These are phyloP conservation scores for Gymnopithys bicolor DNA, from an alignment of 2,797 vertebrate genomes.

Conservation along the genomic window DNA sequence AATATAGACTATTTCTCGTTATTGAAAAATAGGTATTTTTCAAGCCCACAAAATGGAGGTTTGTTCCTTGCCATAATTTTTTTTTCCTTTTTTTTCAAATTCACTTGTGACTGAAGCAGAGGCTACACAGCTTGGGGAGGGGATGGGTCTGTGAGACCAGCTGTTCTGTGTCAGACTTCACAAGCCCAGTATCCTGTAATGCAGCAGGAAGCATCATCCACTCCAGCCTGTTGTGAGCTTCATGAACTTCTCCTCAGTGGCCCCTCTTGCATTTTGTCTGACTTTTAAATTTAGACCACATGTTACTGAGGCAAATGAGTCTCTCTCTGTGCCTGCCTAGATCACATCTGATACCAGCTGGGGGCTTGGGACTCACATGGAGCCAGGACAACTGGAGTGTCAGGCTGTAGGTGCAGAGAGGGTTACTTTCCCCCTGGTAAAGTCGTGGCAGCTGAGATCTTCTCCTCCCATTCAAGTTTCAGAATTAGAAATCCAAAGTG, in stretches of 20 bases:
- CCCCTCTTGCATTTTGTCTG: neutral
- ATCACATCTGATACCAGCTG: neutral
- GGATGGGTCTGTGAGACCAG: neutral
- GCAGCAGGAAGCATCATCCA: neutral
- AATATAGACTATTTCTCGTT: neutral
- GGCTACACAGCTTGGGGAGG: neutral
- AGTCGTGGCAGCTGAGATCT: neutral
- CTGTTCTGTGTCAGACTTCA: accelerated
- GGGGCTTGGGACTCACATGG: neutral
- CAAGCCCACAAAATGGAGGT: neutral
- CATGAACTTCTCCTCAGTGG: neutral
- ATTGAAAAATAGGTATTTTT: neutral
- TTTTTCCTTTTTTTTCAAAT: neutral
- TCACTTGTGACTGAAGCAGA: neutral
- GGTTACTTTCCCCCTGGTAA: accelerated
- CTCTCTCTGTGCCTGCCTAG: neutral
- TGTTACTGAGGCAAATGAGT: neutral
- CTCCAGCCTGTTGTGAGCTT: neutral
- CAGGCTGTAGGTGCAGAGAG: accelerated
- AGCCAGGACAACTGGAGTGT: accelerated
- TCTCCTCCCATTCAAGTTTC: neutral
- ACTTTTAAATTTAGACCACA: neutral
- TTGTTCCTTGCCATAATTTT: neutral
- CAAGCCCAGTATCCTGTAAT: neutral
- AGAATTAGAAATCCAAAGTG: neutral